A percentile compares a stretch with the other conserved stretches of the same genome.
Evolutionary conservation across 2,797 vertebrate genomes (phyloP).

Genomic region (Pipistrellus pipistrellus): DNA sequence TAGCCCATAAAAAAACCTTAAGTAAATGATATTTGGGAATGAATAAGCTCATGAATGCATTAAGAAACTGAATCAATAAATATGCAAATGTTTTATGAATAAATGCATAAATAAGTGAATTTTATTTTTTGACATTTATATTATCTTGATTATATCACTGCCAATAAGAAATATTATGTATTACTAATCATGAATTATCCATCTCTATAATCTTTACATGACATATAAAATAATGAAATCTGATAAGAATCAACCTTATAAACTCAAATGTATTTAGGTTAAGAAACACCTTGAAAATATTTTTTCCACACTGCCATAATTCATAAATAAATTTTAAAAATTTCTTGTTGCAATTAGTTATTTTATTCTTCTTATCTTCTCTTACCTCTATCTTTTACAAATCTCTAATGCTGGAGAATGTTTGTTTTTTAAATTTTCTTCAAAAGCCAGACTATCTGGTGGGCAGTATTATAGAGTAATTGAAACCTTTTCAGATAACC

Average conservation of each 20-base stretch:
- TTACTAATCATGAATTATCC: background rate
- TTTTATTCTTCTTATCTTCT: background rate
- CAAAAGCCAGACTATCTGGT: background rate
- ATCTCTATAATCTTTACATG: slow-evolving; percentile 14
- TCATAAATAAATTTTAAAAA: background rate
- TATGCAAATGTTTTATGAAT: slow-evolving; percentile 31
- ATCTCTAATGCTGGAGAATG: background rate
- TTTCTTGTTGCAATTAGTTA: background rate
- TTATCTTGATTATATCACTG: background rate
- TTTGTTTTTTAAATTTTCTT: background rate
- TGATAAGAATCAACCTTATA: slow-evolving; percentile 16
- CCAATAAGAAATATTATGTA: slow-evolving; percentile 29
- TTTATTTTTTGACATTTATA: slow-evolving; percentile 43
- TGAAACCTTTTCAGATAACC: slow-evolving; percentile 9
- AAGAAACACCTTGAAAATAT: background rate
- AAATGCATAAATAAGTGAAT: background rate
- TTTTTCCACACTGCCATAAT: background rate
- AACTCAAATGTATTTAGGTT: background rate
- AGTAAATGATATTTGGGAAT: background rate
- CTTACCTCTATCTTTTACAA: background rate
- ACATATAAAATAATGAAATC: background rate
- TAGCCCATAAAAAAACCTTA: background rate
- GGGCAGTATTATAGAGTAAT: background rate
- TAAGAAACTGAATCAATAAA: slow-evolving; percentile 53
- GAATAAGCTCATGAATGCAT: background rate